Conservation (phyloP, 2,797 vertebrate genomes). For the Premnoplex brunnescens region DNA sequence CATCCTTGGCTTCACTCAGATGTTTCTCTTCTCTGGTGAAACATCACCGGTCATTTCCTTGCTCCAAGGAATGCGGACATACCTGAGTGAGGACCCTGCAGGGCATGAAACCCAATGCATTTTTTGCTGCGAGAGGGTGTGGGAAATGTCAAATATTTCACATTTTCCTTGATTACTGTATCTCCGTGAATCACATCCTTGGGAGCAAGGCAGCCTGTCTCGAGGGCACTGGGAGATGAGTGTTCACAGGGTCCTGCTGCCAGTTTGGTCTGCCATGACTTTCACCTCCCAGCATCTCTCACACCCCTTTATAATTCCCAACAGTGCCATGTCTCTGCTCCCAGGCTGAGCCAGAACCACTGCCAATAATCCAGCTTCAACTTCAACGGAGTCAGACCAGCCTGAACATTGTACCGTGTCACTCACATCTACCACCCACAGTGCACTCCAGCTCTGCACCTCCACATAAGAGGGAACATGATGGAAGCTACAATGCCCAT, state of each 20-base stretch:
- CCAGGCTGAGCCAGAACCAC: rapidly evolving
- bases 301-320: no score
- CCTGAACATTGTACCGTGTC: not conserved
- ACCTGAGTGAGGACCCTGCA: rapidly evolving
- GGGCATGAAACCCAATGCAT: not conserved
- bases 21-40: not conserved
- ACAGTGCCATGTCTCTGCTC: not conserved
- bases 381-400: not conserved
- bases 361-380: not conserved
- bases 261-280: not conserved
- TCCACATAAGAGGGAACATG: rapidly evolving
- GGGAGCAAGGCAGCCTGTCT: not conserved
- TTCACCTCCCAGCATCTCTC: not conserved
- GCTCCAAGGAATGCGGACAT: rapidly evolving
- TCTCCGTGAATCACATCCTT: not conserved
- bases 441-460: rapidly evolving
- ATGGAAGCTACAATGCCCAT: not conserved
- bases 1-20: rapidly evolving
- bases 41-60: not conserved
- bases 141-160: not conserved
- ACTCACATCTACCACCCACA: not conserved
- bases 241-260: not conserved
- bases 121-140: not conserved
- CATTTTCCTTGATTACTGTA: not conserved
- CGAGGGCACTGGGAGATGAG: not conserved